Base-by-base conservation (phyloP, 2,888 invertebrate genomes). In the Prosopocoilus inquinatus region DNA sequence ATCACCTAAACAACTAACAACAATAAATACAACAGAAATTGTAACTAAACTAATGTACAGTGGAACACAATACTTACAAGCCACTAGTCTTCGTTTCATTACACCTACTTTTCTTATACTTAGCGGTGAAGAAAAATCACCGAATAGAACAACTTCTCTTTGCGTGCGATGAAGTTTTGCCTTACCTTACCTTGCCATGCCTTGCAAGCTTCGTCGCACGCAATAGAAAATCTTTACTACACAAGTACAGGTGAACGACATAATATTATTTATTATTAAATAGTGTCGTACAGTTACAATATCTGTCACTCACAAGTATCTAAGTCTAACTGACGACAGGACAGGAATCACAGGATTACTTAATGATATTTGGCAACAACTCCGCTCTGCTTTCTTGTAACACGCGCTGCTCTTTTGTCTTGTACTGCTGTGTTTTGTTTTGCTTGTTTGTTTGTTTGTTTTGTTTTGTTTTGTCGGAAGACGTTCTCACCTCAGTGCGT, bases 1-100 rank as follows among this genome's bases (percentile, higher is more conserved):
- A 50, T 58, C 50, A 53, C 55, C 52, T 61, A 61, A 51, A 57
- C 53, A 59, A 57, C 49, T 60, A 60, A 62, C 60, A 64, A 60
- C 58, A 63, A 64, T 64, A 64, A 64, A 62, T 62, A 64, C 57
- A 64, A 62, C 60, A 60, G 57, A 60, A 58, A 58, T 57, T 28
- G 20, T 28, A 28, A 28, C 20, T 57, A 38, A 62, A 53, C 47
- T 63, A 63, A 51, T 51, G 47, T 55, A 59, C 55, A 47, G 48
- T 33, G 53, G 62, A 62, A 64, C 62, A 64, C 63, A 63, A 58
- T 59, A 46, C 53, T 58, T 55, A 55, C 57, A 56, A 51, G 58
- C 53, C 51, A 56, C 58, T 55, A 55, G 12, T 44, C 50, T 53
- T 52, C 47, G 44, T 53, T 45, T 39, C 38, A 57, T 35, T 59